Evolutionary conservation across 1,140 invertebrate species (phyloP).

Genomic region (Bemisia tabaci): DNA sequence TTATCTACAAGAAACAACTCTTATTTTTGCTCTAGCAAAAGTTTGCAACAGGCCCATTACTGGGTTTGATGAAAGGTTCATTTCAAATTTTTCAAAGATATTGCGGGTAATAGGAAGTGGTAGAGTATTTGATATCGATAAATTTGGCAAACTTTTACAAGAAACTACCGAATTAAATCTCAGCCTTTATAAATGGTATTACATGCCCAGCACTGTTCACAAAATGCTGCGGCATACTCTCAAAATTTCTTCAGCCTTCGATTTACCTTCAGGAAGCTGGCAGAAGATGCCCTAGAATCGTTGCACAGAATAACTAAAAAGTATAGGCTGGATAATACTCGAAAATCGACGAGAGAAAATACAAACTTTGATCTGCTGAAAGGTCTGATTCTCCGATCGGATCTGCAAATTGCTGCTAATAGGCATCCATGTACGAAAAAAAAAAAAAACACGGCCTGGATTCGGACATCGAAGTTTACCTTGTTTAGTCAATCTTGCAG

Average conservation of each 20-base stretch:
- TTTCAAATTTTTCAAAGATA: slow-evolving; percentile 25
- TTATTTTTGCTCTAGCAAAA: too few species aligned
- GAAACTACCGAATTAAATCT: slow-evolving; percentile 21
- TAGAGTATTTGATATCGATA: slow-evolving; percentile 13
- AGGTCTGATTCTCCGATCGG: background rate
- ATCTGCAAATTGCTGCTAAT: background rate
- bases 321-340: background rate
- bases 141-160: slow-evolving; percentile 19
- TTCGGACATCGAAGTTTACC: background rate
- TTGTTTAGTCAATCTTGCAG: too few species aligned
- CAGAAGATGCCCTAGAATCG: background rate
- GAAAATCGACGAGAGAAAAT: background rate
- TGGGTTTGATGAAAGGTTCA: slow-evolving; percentile 27
- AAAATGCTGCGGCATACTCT: slow-evolving; percentile 24
- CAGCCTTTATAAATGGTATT: slow-evolving; percentile 23
- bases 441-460: background rate
- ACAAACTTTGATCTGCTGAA: background rate
- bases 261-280: background rate
- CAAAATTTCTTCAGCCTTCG: background rate
- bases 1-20: too few species aligned
- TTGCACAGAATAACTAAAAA: background rate
- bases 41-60: too few species aligned
- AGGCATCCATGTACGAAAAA: background rate
- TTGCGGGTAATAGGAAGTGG: slow-evolving; percentile 26
- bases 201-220: slow-evolving; percentile 16